phyloP scores from a whole-genome alignment of 1,140 invertebrate species.

The Polyergus mexicanus region DNA sequence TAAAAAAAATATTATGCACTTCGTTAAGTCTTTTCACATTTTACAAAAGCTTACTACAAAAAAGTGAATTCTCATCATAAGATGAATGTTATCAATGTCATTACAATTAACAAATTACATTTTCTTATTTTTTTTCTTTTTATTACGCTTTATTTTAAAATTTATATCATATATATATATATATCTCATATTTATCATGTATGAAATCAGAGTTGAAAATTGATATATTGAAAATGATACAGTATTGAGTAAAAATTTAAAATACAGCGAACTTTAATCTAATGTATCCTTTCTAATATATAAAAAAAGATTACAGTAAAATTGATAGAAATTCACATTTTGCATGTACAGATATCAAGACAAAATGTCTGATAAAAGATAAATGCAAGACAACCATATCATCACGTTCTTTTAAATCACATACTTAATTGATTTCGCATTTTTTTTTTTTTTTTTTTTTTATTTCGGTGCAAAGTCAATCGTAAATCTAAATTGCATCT shows the following conservation, averaged over 20 bases:
- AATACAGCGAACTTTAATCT: not conserved
- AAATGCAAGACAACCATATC: not conserved
- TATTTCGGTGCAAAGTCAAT: not conserved
- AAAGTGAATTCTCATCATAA: not conserved
- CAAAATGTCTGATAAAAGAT: not conserved
- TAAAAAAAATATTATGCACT: not conserved
- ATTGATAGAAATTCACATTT: not conserved
- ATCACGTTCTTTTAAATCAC: not conserved
- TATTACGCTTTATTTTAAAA: not conserved
- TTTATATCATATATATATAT: not conserved
- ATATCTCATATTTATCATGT: too few species aligned
- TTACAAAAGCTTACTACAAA: not conserved
- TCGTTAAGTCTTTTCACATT: conserved; percentile 11
- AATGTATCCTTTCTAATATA: not conserved
- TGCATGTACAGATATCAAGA: not conserved
- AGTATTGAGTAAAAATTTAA: not conserved
- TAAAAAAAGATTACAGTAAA: not conserved
- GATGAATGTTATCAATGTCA: not conserved
- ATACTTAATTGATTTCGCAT: not conserved
- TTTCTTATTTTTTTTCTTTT: not conserved
- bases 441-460: not conserved
- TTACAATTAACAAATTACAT: not conserved
- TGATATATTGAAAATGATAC: not conserved
- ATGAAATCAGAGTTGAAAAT: too few species aligned
- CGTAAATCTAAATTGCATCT: not conserved